phyloP scores from a whole-genome alignment of 2,113 vertebrate species.

The Coturnix japonica region DNA sequence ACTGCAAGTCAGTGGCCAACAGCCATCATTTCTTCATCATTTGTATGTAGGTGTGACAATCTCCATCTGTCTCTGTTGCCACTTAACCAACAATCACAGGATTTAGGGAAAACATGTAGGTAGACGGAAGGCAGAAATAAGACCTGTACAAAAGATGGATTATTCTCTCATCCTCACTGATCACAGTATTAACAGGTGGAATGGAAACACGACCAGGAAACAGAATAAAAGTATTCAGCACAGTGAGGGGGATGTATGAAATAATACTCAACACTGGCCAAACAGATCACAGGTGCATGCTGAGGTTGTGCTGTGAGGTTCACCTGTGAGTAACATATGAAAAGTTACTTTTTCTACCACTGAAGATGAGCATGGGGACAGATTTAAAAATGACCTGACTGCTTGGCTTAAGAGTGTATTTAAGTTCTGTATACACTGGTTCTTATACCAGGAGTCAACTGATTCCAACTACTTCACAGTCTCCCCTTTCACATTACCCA shows the following conservation, averaged over 20 bases:
- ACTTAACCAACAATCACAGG: not conserved
- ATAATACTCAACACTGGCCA: not conserved
- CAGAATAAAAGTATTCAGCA: not conserved
- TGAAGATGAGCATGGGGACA: not conserved
- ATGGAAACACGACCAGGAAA: not conserved
- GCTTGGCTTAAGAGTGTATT: not conserved
- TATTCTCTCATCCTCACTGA: not conserved
- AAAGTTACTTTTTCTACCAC: not conserved
- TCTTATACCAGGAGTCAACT: not conserved
- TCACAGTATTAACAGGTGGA: not conserved
- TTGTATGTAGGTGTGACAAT: constrained; percentile 29
- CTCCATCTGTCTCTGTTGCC: constrained; percentile 43
- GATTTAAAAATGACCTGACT: not conserved
- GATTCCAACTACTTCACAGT: not conserved
- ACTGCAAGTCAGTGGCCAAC: constrained; percentile 6
- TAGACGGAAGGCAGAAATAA: constrained; percentile 18
- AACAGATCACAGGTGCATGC: not conserved
- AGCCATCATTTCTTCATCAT: constrained; percentile 18
- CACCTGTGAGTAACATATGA: rapidly evolving
- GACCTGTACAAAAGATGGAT: not conserved
- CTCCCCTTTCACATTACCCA: not conserved
- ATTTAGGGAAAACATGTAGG: constrained; percentile 16
- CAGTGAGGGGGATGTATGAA: not conserved
- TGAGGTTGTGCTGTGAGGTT: not conserved
- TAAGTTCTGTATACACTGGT: not conserved